These are phyloP conservation scores for Micrastur ruficollis DNA, from an alignment of 2,797 vertebrate genomes.

Conservation along the genomic window DNA sequence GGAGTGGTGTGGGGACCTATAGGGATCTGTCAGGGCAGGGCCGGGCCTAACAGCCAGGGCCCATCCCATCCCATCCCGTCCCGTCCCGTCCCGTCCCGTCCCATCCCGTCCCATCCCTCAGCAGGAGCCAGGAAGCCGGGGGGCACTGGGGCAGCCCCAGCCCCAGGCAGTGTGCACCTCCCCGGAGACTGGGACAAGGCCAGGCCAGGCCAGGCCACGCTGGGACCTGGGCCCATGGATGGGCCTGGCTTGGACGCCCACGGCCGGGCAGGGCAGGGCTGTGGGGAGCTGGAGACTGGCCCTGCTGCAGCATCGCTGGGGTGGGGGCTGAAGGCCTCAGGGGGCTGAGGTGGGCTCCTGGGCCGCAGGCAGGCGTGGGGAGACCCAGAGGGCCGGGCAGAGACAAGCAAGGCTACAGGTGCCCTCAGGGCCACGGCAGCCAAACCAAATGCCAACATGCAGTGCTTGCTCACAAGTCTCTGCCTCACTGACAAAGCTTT, in stretches of 20 bases:
- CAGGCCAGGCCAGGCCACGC: too few relatives aligned
- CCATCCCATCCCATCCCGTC: accelerated
- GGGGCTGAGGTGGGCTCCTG: not conserved
- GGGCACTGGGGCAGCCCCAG: not conserved
- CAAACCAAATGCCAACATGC: not conserved
- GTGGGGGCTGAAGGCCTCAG: too few relatives aligned
- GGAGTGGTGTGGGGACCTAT: accelerated
- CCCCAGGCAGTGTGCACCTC: accelerated
- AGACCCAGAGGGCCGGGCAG: accelerated
- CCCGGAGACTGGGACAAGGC: not conserved
- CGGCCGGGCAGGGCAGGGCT: not conserved
- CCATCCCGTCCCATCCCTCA: accelerated
- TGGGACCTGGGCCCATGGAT: accelerated
- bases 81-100: too few relatives aligned
- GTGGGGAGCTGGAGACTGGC: accelerated
- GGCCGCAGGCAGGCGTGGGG: too few relatives aligned
- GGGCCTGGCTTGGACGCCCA: accelerated
- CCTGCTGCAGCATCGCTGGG: accelerated
- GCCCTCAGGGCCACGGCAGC: not conserved
- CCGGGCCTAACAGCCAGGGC: too few relatives aligned
- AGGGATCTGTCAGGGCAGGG: not conserved
- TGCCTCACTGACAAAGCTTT: not conserved
- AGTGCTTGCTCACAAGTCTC: not conserved
- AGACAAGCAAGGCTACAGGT: not conserved
- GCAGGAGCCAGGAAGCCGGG: not conserved